phyloP scores from a whole-genome alignment of 2,797 vertebrate species.

The Malurus leucopterus region DNA sequence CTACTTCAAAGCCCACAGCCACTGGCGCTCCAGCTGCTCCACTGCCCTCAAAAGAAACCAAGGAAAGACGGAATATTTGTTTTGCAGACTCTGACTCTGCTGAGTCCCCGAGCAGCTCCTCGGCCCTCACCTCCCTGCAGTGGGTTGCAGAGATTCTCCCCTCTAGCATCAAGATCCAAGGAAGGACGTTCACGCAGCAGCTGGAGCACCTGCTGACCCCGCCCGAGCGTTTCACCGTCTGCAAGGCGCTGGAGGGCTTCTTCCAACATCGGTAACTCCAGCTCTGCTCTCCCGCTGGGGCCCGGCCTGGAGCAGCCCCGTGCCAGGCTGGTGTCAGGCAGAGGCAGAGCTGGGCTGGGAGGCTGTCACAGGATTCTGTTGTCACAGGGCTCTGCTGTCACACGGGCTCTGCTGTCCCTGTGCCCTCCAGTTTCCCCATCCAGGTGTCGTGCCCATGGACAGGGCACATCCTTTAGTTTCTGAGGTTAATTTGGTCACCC shows the following conservation, averaged over 20 bases:
- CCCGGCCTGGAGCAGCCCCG: neutral
- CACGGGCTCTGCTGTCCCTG: neutral
- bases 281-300: fast-evolving
- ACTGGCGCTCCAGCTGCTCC: neutral
- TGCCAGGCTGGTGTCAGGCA: fast-evolving
- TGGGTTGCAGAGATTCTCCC: slow-evolving; percentile 97
- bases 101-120: slow-evolving; percentile 81
- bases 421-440: neutral
- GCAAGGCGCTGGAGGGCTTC: slow-evolving; percentile 93
- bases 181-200: slow-evolving; percentile 93
- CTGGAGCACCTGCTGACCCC: slow-evolving; percentile 94
- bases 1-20: neutral
- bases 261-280: slow-evolving; percentile 91
- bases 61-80: neutral
- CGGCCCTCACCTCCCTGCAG: slow-evolving; percentile 91
- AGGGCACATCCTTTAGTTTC: neutral
- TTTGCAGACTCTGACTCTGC: slow-evolving; percentile 79
- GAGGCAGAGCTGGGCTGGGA: neutral
- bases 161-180: slow-evolving; percentile 93
- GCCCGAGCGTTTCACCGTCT: slow-evolving; percentile 88
- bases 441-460: neutral
- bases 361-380: neutral
- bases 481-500: neutral
- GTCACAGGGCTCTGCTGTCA: neutral
- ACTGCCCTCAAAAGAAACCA: neutral